These are phyloP conservation scores for Drosophila subpulchrella DNA, from an alignment of 1,140 invertebrate genomes.

Conservation along the genomic window DNA sequence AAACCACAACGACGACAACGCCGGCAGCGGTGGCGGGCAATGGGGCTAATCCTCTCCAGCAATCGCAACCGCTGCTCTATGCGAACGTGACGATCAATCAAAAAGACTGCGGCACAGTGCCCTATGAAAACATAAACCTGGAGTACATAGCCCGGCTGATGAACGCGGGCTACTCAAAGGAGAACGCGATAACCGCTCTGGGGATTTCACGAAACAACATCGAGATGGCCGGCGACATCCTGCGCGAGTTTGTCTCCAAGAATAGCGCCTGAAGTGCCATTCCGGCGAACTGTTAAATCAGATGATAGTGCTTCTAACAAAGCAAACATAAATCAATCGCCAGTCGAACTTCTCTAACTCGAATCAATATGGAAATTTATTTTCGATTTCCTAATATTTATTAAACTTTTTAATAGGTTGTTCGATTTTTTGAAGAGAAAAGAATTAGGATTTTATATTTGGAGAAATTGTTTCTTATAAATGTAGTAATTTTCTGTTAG, in stretches of 20 bases:
- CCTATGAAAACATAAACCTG: constrained; percentile 96
- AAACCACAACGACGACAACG: constrained; percentile 36
- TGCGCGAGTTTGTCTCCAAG: constrained; percentile 92
- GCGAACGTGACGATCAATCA: constrained; percentile 84
- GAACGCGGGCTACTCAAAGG: constrained; percentile 94
- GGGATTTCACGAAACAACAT: constrained; percentile 96
- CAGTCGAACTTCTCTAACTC: constrained; percentile 29
- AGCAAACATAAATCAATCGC: constrained; percentile 3
- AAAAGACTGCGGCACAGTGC: constrained; percentile 85
- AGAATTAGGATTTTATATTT: constrained; percentile 6
- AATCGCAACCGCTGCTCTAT: constrained; percentile 75
- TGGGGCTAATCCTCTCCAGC: constrained; percentile 35
- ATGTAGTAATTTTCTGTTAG: neutral
- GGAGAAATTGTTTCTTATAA: constrained; percentile 12
- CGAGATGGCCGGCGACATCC: constrained; percentile 97
- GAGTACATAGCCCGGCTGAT: constrained; percentile 95
- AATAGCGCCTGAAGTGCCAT: constrained; percentile 73
- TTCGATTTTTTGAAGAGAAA: neutral
- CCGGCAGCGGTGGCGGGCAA: constrained; percentile 22
- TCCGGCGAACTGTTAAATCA: constrained; percentile 14
- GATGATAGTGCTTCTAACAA: constrained; percentile 1
- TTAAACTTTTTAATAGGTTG: neutral
- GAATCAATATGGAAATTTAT: neutral
- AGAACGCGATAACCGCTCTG: constrained; percentile 94
- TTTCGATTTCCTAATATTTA: constrained; percentile 1